Evolutionary conservation across 2,888 invertebrate species (phyloP).

Genomic region (Callyntrura guangdongensis): DNA sequence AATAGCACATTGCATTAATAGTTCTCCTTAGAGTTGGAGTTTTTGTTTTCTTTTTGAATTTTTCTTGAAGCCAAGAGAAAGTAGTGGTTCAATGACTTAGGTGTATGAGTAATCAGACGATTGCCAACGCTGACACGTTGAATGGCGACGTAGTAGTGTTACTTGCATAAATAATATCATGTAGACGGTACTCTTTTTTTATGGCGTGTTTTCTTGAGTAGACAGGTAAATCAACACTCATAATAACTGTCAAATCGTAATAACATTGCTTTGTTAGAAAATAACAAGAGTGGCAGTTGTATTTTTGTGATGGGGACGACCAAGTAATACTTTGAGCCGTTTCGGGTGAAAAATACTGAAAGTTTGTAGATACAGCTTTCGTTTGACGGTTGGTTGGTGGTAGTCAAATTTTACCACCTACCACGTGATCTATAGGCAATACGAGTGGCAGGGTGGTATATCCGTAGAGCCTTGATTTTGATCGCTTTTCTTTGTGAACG

Average conservation of each 20-base stretch:
- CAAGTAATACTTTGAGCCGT: neutral
- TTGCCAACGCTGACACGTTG: neutral
- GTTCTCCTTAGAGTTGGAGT: neutral
- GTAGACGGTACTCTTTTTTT: neutral
- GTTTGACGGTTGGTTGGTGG: neutral
- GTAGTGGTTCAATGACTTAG: slow-evolving; percentile 39
- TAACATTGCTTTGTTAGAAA: slow-evolving; percentile 38
- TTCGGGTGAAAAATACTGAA: slow-evolving; percentile 17
- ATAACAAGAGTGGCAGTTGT: slow-evolving; percentile 36
- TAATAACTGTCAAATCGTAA: slow-evolving; percentile 53
- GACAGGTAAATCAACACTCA: slow-evolving; percentile 56
- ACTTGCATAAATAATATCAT: neutral
- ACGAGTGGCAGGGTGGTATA: too few species aligned
- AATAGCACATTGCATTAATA: neutral
- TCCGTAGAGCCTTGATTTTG: too few species aligned
- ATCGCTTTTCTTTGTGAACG: too few species aligned
- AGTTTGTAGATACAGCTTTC: neutral
- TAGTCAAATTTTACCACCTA: slow-evolving; percentile 10
- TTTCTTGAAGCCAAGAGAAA: neutral
- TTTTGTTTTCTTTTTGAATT: slow-evolving; percentile 24
- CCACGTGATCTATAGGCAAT: slow-evolving; percentile 16
- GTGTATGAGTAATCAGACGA: neutral
- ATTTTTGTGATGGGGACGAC: neutral
- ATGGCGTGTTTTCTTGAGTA: neutral
- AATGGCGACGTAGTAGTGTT: neutral